Base-by-base conservation (phyloP, 2,797 vertebrate genomes). In the Champsocephalus esox region DNA sequence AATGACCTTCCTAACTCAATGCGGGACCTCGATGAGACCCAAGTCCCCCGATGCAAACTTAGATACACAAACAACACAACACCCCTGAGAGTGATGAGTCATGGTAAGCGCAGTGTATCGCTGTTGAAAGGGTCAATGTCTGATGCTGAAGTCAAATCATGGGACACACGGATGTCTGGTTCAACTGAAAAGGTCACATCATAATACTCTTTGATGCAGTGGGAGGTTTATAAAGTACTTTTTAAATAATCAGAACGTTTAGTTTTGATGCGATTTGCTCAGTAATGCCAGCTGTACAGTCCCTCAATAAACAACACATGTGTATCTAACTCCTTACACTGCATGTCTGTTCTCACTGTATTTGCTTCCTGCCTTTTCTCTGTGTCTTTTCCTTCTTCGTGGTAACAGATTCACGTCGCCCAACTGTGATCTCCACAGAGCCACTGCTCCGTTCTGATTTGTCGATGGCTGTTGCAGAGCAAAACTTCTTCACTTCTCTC, bases 11-110 rank as follows among this genome's bases (percentile, higher is more conserved):
- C 72, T 45, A 68, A 57, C 46, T 56, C 21, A 81, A 57, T 74
- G 65, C 73, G 67, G 52, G 43, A 77, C 78, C 48, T 77, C 82
- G 65, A 89, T 80, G 72, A 89, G 79, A 82, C 81, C 78, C 74
- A 57, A 63, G 71, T 80, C 76, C 46, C 70, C 70, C 24, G 19
- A 62, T 84, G 74, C 38, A 79, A 87, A 80, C 48, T 77, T 69
- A 19, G 50, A 80, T 71, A 79, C 82, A 77, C 70, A 85, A 85
- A 83, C 63, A 71, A 79, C 88, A 85, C 66, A 86, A 84, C 58
- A 80, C 70, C 77, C 71, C 9, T 11, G 71, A 89, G 87, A 88
- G 80, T 82, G 73, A 87, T 90, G 89, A 90, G 83, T 92, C 88
- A 87, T 61, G 10, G 60, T 70, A 51, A 57, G 58, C 74, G 62